Percentiles rank a stretch among this genome's conserved stretches.
These are phyloP conservation scores for Mugil cephalus DNA, from an alignment of 2,113 vertebrate genomes.

Conservation along the genomic window DNA sequence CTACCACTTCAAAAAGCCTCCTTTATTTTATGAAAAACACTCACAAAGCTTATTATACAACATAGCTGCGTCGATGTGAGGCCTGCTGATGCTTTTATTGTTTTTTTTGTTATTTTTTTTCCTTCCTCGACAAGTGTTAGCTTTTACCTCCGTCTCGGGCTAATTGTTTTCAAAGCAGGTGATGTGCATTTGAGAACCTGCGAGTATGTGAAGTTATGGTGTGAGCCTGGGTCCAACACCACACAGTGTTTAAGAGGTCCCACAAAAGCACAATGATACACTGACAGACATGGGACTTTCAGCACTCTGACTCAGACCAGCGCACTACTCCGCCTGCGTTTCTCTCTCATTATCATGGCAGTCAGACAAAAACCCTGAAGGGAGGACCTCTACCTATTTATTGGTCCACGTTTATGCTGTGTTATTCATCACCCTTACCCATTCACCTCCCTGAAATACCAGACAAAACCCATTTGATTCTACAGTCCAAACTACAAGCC, in stretches of 20 bases:
- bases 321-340: slow-evolving; percentile 47
- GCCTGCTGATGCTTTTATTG: slow-evolving; percentile 69
- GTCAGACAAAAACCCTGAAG: slow-evolving; percentile 76
- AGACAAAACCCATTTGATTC: slow-evolving; percentile 56
- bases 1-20: slow-evolving; percentile 66
- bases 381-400: slow-evolving; percentile 55
- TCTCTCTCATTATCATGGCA: slow-evolving; percentile 66
- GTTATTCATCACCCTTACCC: slow-evolving; percentile 43
- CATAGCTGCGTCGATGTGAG: slow-evolving; percentile 74
- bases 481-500: slow-evolving; percentile 56
- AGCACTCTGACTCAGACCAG: slow-evolving; percentile 75
- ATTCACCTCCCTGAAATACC: slow-evolving; percentile 64
- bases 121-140: slow-evolving; percentile 53
- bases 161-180: slow-evolving; percentile 60
- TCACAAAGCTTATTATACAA: slow-evolving; percentile 72
- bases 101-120: no score
- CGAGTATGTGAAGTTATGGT: slow-evolving; percentile 71
- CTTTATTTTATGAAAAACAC: slow-evolving; percentile 65
- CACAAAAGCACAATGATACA: slow-evolving; percentile 83
- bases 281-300: slow-evolving; percentile 83
- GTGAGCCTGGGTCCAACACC: slow-evolving; percentile 75
- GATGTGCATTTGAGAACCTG: slow-evolving; percentile 62
- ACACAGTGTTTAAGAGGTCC: slow-evolving; percentile 82
- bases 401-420: slow-evolving; percentile 60
- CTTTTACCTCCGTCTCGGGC: slow-evolving; percentile 56